A percentile compares a stretch with the other conserved stretches of the same genome.
These are phyloP conservation scores for Rousettus madagascariensis DNA, from an alignment of 2,797 vertebrate species.

Conservation along the genomic window DNA sequence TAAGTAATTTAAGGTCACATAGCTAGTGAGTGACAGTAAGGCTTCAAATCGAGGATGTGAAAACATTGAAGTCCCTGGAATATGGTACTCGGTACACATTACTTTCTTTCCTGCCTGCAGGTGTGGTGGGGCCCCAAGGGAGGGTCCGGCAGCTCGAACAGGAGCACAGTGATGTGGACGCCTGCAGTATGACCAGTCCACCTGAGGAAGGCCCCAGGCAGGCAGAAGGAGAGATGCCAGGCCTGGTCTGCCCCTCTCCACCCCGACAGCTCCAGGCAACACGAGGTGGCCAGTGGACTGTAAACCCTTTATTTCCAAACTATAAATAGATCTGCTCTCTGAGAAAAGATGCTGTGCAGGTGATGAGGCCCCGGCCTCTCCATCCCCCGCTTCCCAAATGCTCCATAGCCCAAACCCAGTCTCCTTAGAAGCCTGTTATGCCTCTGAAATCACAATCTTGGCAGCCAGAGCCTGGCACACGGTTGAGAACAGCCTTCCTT, in stretches of 20 bases:
- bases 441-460: background rate
- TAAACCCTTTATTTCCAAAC: slow-evolving; percentile 69
- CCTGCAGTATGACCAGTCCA: background rate
- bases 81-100: background rate
- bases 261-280: background rate
- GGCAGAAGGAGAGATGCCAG: background rate
- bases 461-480: background rate
- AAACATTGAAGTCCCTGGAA: background rate
- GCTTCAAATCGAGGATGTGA: background rate
- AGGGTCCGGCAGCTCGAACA: background rate
- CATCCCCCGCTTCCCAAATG: background rate
- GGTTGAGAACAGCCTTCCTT: background rate
- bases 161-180: fast-evolving
- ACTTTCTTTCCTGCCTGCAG: background rate
- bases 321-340: slow-evolving; percentile 57
- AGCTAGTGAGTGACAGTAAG: background rate
- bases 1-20: background rate
- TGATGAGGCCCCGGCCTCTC: background rate
- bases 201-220: background rate
- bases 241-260: background rate
- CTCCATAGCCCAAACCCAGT: background rate
- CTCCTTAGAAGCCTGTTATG: background rate
- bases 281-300: background rate
- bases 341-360: background rate
- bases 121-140: background rate